Evolutionary conservation across 1,140 invertebrate species (phyloP), one percentile per base, ranked within the genome.

Genomic region (Drosophila seguyi): DNA sequence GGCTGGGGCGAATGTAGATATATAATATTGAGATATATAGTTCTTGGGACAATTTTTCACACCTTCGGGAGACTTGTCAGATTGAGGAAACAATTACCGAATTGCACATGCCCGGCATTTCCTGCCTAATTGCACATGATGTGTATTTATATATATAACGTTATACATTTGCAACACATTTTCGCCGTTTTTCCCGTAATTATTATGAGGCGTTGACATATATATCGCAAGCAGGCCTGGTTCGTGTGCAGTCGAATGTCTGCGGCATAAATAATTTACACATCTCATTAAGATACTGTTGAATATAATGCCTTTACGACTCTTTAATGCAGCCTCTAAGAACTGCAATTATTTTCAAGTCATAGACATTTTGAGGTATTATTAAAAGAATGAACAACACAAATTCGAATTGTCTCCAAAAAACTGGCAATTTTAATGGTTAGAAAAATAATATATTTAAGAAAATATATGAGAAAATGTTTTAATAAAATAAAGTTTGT

Each of bases 251-350:
- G 47, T 29, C 20, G 48, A 59, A 50, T 61, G 41, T 44, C n/a
- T 52, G 59, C 27, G 72, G 57, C 63, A 55, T 44, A 79, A 79
- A 82, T 82, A 73, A 79, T 84, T 81, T 84, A 66, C 58, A 56
- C 63, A 69, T 59, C 78, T 90, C 83, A 90, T 90, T 90, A 81
- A 61, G 74, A 78, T 75, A 69, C 74, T 69, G 73, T 72, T 74
- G 85, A 81, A 69, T 66, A 81, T 90, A 88, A 88, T 88, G 73
- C 50, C 79, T 88, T 88, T 88, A 88, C 71, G 81, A 75, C 85
- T 79, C 55, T 90, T 90, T 88, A 88, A 88, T 90, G 85, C 63
- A 75, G 47, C 45, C 58, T 69, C 57, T 77, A 80, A 74, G 74
- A 83, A 80, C 57, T 68, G 76, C 84, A 83, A 63, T 22, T n/a